Evolutionary conservation across 2,797 vertebrate genomes (phyloP).

Genomic region (Gymnoscopelus microlampas): DNA sequence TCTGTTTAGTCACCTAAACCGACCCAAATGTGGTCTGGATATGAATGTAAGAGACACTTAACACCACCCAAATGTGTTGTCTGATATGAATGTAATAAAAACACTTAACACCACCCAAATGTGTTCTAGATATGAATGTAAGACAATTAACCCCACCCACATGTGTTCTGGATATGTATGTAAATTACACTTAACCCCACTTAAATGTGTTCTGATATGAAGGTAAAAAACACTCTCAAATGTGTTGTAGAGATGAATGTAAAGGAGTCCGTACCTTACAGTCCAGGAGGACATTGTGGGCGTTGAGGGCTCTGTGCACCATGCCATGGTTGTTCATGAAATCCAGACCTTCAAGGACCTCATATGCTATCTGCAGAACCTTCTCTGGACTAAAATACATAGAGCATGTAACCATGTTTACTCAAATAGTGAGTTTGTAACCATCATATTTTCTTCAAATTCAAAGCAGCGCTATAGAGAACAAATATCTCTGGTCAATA

Average conservation of each 20-base stretch:
- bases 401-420: not conserved
- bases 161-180: not conserved
- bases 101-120: too few species aligned
- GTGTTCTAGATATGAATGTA: not conserved
- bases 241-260: not conserved
- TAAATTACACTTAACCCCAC: not conserved
- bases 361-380: conserved; percentile 89
- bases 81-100: not conserved
- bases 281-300: conserved; percentile 92
- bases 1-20: not conserved
- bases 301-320: conserved; percentile 91
- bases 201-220: not conserved
- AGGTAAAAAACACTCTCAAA: not conserved
- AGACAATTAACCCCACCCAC: not conserved
- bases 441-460: too few species aligned
- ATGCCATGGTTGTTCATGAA: conserved; percentile 93
- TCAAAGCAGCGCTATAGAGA: too few species aligned
- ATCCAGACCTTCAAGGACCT: conserved; percentile 91
- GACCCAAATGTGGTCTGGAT: too few species aligned
- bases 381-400: conserved; percentile 73
- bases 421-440: not conserved
- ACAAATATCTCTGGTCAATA: too few species aligned
- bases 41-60: not conserved
- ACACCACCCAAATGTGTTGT: too few species aligned
- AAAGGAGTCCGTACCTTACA: conserved; percentile 82